Conservation (phyloP, 2,888 invertebrate genomes). For the Phyto melanocephala region DNA sequence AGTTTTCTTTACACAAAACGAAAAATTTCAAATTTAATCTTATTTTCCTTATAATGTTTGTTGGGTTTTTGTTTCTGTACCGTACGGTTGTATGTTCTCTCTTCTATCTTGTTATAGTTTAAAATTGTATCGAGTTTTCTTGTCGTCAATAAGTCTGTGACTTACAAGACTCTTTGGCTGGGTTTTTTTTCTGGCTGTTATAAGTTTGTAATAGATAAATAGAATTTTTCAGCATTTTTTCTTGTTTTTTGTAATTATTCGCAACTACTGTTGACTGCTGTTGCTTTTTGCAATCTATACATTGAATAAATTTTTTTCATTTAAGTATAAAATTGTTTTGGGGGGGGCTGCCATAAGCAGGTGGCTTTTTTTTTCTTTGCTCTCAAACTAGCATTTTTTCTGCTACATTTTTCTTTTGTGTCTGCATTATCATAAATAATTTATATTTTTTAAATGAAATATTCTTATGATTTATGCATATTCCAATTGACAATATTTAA, state of each 20-base stretch:
- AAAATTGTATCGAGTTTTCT: slow-evolving; percentile 41
- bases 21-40: no score
- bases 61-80: not conserved
- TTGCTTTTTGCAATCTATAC: not conserved
- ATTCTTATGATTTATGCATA: not conserved
- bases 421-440: slow-evolving; percentile 14
- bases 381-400: not conserved
- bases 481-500: not conserved
- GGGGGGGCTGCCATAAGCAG: slow-evolving; percentile 25
- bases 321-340: slow-evolving; percentile 8
- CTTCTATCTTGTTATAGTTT: not conserved
- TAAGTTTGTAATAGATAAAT: slow-evolving; percentile 33
- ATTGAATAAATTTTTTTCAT: not conserved
- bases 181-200: not conserved
- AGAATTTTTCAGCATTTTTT: slow-evolving; percentile 7
- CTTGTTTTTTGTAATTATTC: slow-evolving; percentile 19
- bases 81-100: not conserved
- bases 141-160: slow-evolving; percentile 62
- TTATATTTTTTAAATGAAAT: not conserved
- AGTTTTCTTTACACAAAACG: no score
- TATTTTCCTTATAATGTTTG: not conserved
- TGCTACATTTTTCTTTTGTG: not conserved
- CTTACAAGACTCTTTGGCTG: slow-evolving; percentile 49
- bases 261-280: not conserved
- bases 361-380: slow-evolving; percentile 10